Evolutionary conservation across 2,888 invertebrate species (phyloP), one percentile per base, ranked within the genome.

Genomic region (Xanthia icteritia): DNA sequence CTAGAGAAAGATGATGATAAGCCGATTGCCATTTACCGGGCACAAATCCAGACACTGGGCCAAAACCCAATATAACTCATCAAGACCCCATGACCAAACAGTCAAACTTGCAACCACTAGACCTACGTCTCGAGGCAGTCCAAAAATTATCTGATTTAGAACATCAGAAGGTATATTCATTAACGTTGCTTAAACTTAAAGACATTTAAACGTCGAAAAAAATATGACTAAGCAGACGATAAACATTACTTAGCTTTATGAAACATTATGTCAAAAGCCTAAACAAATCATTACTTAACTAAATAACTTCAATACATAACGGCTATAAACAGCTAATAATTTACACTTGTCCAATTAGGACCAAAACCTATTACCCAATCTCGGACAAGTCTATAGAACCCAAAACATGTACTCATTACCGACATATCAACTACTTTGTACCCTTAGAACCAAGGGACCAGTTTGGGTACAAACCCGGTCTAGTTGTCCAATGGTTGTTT

Each of bases 401-500:
- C 61, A 27, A 73, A 51, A 79, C 72, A 76, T 54, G 61, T 48
- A 68, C 56, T 71, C 58, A 56, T 75, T 77, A 64, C 36, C 17
- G 27, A 79, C 73, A 73, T 51, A 42, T 36, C 64, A 42, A 75
- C 8, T 65, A 68, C 6, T 73, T 84, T 61, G 66, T 77, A 56
- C 51, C 78, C 78, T 48, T 36, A 70, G 13, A 72, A 71, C 64
- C 74, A 67, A 71, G 77, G 71, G 83, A 76, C 70, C 78, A 71
- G 73, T 68, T 79, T 65, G 71, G 68, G 76, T 69, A 75, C 39
- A 64, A 65, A 51, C 82, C 73, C 73, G 65, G 65, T 67, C 31
- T 68, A 75, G 67, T 77, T 67, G 48, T 64, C 68, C 76, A 75
- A 86, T 77, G 64, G 60, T 76, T 84, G 77, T 86, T 87, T 56